These are phyloP conservation scores for Orchestes rusci DNA, from an alignment of 2,888 invertebrate genomes.

Conservation along the genomic window DNA sequence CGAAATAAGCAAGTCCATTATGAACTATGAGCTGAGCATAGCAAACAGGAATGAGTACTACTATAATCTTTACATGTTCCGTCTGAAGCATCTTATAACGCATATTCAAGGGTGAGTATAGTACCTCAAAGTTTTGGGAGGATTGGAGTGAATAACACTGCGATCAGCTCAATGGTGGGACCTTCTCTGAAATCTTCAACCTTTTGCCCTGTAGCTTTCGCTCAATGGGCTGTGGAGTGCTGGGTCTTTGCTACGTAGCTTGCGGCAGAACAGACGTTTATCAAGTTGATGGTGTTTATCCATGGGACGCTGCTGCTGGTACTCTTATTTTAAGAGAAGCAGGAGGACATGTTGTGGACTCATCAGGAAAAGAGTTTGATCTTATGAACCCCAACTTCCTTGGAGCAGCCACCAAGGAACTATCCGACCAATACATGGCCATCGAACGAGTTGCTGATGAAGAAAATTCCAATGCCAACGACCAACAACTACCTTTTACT, in stretches of 20 bases:
- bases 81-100: constrained; percentile 38
- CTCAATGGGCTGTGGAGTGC: constrained; percentile 63
- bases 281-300: constrained; percentile 61
- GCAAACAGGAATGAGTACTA: constrained; percentile 35
- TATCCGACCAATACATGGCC: constrained; percentile 45
- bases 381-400: constrained; percentile 52
- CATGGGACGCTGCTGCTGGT: constrained; percentile 76
- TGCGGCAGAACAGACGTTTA: constrained; percentile 60
- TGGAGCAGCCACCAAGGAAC: constrained; percentile 45
- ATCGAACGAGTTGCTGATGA: constrained; percentile 48
- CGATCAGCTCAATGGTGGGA: no score
- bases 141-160: neutral
- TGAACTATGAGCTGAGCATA: constrained; percentile 42
- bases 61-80: constrained; percentile 39
- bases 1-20: constrained; percentile 36
- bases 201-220: constrained; percentile 48
- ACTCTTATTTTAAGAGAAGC: constrained; percentile 67
- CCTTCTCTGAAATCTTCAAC: no score
- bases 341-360: constrained; percentile 61
- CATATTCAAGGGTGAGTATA: constrained; percentile 39
- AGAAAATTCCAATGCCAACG: constrained; percentile 23
- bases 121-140: neutral
- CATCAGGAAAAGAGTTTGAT: constrained; percentile 46
- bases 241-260: constrained; percentile 66
- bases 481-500: neutral